phyloP scores from a whole-genome alignment of 2,888 invertebrate genomes.

The Mythimna loreyi region DNA sequence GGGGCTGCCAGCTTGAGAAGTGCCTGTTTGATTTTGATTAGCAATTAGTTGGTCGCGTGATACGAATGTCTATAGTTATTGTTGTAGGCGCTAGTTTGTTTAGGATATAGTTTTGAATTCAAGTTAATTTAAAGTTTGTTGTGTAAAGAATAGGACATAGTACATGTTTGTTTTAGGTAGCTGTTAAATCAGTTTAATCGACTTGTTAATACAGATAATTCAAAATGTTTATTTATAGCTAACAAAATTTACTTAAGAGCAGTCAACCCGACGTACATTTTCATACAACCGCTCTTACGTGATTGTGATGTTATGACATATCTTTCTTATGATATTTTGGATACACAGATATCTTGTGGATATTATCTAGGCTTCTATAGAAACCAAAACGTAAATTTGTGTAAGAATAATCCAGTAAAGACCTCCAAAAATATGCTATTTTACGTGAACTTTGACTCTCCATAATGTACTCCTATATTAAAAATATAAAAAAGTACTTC shows the following conservation, averaged over 20 bases:
- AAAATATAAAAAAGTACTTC: no score
- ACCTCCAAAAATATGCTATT: no score
- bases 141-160: neutral
- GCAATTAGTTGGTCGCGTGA: slow-evolving; percentile 72
- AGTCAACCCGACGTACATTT: no score
- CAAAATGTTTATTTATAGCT: neutral
- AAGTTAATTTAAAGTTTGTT: slow-evolving; percentile 9
- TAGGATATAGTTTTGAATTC: slow-evolving; percentile 26
- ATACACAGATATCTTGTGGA: no score
- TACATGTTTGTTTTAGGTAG: neutral
- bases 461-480: no score
- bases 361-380: no score
- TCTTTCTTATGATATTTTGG: no score
- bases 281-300: no score
- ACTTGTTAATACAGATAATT: neutral
- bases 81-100: slow-evolving; percentile 43
- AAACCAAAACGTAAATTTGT: no score
- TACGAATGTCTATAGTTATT: slow-evolving; percentile 46
- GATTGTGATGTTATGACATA: no score
- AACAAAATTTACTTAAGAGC: neutral
- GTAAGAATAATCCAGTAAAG: no score
- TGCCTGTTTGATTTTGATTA: slow-evolving; percentile 81
- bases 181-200: neutral
- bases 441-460: no score
- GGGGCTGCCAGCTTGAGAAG: slow-evolving; percentile 85